Conservation (phyloP, 2,888 invertebrate genomes). For the Anorthoa munda region DNA sequence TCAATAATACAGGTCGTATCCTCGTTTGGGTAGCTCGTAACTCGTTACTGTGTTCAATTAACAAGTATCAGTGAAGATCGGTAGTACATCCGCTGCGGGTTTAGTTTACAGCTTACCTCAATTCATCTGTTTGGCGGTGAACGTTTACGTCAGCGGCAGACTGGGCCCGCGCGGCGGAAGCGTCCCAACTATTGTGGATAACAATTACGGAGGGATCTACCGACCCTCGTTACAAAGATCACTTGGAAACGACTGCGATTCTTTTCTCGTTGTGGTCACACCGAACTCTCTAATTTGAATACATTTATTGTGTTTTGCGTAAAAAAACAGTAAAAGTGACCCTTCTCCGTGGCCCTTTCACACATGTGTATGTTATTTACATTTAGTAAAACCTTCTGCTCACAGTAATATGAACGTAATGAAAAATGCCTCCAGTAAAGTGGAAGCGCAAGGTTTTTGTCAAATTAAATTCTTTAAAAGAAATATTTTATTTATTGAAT, state of each 20-base stretch:
- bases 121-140: constrained; percentile 68
- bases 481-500: neutral
- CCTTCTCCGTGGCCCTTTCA: constrained; percentile 53
- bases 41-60: constrained; percentile 70
- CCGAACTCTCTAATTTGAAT: constrained; percentile 68
- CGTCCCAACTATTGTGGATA: constrained; percentile 71
- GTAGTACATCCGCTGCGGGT: constrained; percentile 55
- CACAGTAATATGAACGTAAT: constrained; percentile 47
- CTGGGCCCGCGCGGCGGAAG: constrained; percentile 51
- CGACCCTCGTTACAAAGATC: constrained; percentile 72
- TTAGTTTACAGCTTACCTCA: constrained; percentile 64
- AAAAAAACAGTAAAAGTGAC: constrained; percentile 67
- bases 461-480: constrained; percentile 23
- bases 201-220: constrained; percentile 74
- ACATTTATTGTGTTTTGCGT: constrained; percentile 66
- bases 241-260: constrained; percentile 75
- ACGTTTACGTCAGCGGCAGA: constrained; percentile 72
- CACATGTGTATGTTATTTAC: constrained; percentile 55
- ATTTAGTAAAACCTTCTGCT: constrained; percentile 52
- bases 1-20: constrained; percentile 69
- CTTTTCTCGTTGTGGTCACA: constrained; percentile 71
- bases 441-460: constrained; percentile 11
- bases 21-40: constrained; percentile 63
- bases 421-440: constrained; percentile 39
- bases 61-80: constrained; percentile 72